Evolutionary conservation across 2,113 vertebrate genomes (phyloP).

Genomic region (Rhea americana): DNA sequence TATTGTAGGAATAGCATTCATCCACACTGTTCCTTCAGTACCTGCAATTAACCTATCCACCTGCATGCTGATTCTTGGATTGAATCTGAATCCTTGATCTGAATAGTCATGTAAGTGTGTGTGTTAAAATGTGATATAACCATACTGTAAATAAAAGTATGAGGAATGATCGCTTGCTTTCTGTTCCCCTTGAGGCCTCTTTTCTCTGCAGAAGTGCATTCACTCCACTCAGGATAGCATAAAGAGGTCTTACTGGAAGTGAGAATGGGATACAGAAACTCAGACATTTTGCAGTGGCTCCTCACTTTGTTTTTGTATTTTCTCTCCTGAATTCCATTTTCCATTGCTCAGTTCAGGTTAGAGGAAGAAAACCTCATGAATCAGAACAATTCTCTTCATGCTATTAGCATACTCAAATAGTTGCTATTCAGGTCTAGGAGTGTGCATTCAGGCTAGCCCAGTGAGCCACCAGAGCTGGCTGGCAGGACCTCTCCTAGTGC

Average conservation of each 20-base stretch:
- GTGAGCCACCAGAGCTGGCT: neutral
- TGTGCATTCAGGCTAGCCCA: neutral
- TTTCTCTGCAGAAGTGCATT: neutral
- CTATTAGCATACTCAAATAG: neutral
- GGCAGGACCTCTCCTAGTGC: neutral
- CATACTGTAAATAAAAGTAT: neutral
- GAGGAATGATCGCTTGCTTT: neutral
- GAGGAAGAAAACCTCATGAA: neutral
- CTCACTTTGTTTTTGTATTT: neutral
- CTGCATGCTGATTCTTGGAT: neutral
- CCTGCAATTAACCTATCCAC: neutral
- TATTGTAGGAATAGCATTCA: neutral
- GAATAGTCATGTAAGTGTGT: neutral
- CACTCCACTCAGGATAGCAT: neutral
- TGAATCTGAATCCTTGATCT: neutral
- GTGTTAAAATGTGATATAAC: neutral
- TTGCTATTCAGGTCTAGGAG: neutral
- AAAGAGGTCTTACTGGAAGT: neutral
- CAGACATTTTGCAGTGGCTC: neutral
- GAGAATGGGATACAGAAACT: neutral
- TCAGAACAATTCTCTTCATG: neutral
- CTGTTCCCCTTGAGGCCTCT: neutral
- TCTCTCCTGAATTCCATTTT: neutral
- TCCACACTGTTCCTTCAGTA: neutral
- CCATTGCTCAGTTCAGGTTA: neutral